Evolutionary conservation across 2,888 invertebrate species (phyloP), one percentile per base, ranked within the genome.

Genomic region (Erebia palarica): DNA sequence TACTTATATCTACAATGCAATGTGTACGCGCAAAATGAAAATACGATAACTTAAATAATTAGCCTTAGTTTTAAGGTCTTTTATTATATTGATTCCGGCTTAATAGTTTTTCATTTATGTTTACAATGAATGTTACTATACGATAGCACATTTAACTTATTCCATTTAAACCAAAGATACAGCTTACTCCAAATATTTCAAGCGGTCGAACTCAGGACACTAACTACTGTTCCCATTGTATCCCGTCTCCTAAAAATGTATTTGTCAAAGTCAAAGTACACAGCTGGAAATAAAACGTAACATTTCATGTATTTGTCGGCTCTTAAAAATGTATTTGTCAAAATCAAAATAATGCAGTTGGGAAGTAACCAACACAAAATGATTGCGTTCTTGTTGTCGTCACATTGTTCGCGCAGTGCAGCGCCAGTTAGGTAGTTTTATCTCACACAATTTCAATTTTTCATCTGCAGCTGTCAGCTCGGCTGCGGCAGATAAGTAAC

Each of bases 391-490:
- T 77, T 79, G 81, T 81, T 81, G 82, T 79, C 81, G 77, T 76
- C 81, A 89, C 88, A 90, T 90, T 91, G 91, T 91, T 90, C 84
- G 85, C 85, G 82, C 83, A 81, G 78, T 84, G 86, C 85, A 84
- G 88, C 84, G 81, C 88, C 87, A 89, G 91, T 90, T 90, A 87
- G 90, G 89, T 90, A 88, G 90, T 92, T 93, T 93, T 93, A 92
- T 92, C 93, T 92, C 91, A 86, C 89, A 92, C 92, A 91, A 92
- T 92, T 93, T 93, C 92, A 93, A 93, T 93, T 92, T 92, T 93
- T 93, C 92, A 93, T 92, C 91, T 93, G 92, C 90, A 90, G 87
- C 92, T 91, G 92, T 92, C 92, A 91, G 92, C 91, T 84, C 84
- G 86, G 85, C 88, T 85, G 86, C 76, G 86, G 87, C 83, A 92